Base-by-base conservation (phyloP, 2,797 vertebrate genomes). In the Sciaenops ocellatus region DNA sequence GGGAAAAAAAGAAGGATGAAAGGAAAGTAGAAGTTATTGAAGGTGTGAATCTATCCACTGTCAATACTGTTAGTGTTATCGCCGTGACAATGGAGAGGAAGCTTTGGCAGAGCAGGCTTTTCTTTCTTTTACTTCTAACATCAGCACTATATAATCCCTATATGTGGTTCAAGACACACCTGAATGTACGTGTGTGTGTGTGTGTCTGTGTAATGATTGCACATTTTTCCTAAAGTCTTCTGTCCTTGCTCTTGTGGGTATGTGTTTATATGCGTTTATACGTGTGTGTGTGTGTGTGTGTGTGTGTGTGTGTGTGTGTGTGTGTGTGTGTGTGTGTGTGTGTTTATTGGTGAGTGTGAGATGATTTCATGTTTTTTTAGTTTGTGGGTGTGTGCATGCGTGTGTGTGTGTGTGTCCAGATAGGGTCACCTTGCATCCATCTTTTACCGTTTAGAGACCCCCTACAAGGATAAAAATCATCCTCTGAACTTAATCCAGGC, bases 361-460 rank as follows among this genome's bases (percentile, higher is more conserved):
- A 82, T 73, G 71, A 85, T 78, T 82, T 60, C 55, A 86, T 78
- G 72, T 76, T 85, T 69, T 59, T 74, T 80, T 73, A 48, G 73
- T 86, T 34, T 78, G 46, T 73, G 50, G 72, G 30, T 78, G 67
- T 51, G 30, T 79, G 63, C n/a, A n/a, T 78, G 74, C 74, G 67
- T 59, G 70, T 62, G 50, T 62, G 61, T 68, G 62, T 85, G 30
- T 85, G 70, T 76, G 78, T 89, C 84, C 82, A 91, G 85, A 89
- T 86, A 83, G 93, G 93, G 94, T 95, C 94, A 95, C 94, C 94
- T 94, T 94, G 91, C 89, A 94, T 88, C 89, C 86, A 91, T 87
- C 85, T 89, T 91, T 93, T 87, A 83, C 85, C 90, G 82, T 94
- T 94, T 92, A 93, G 88, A 93, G 92, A 94, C 94, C 93, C 90